Evolutionary conservation across 2,113 vertebrate species (phyloP).

Genomic region (Rhea pennata): DNA sequence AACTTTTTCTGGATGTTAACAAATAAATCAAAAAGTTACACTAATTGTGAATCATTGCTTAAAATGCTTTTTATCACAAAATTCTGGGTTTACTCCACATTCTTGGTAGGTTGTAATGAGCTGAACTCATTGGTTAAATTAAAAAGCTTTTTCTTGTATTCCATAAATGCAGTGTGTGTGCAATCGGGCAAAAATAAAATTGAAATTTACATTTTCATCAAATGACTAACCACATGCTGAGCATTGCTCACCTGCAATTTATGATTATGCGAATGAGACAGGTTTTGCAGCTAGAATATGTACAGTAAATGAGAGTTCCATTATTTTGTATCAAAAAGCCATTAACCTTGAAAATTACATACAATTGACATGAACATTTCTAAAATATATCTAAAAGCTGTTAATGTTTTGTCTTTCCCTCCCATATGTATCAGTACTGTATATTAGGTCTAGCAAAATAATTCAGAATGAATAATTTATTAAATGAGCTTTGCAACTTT

Average conservation of each 20-base stretch:
- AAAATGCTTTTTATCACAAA: neutral
- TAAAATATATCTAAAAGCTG: slow-evolving; percentile 41
- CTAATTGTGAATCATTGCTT: slow-evolving; percentile 5
- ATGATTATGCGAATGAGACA: slow-evolving; percentile 78
- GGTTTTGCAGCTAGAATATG: slow-evolving; percentile 64
- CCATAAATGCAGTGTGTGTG: slow-evolving; percentile 54
- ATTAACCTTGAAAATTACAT: slow-evolving; percentile 77
- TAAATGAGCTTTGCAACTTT: slow-evolving; percentile 25
- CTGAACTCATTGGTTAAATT: slow-evolving; percentile 67
- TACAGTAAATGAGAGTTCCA: slow-evolving; percentile 70
- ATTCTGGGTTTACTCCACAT: slow-evolving; percentile 25
- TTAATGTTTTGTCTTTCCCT: slow-evolving; percentile 26
- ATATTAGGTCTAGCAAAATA: slow-evolving; percentile 14
- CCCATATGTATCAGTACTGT: neutral
- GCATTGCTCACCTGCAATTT: slow-evolving; percentile 74
- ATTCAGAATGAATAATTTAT: slow-evolving; percentile 37
- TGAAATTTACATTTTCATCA: slow-evolving; percentile 75
- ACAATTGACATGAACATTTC: slow-evolving; percentile 61
- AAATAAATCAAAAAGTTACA: neutral
- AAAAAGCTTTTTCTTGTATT: slow-evolving; percentile 71
- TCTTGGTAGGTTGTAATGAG: slow-evolving; percentile 62
- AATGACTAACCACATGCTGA: slow-evolving; percentile 69
- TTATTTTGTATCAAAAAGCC: slow-evolving; percentile 70
- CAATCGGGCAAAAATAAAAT: slow-evolving; percentile 74
- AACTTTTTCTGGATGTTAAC: slow-evolving; percentile 19